Conservation (phyloP, 2,113 vertebrate genomes). For the Corynorhinus townsendii region DNA sequence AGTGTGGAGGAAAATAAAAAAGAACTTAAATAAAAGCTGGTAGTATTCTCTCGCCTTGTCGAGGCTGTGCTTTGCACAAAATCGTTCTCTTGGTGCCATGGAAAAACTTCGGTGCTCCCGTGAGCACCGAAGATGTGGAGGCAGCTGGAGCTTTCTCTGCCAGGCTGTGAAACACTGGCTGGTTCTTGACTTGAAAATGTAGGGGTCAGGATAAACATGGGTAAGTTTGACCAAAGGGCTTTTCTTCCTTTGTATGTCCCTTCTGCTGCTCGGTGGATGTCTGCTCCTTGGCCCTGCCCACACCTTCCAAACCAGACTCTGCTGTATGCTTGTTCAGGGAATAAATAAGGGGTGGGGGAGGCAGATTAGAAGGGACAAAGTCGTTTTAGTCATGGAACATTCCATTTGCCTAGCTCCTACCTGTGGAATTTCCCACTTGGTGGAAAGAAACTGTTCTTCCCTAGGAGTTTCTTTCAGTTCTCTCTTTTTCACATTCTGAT, state of each 20-base stretch:
- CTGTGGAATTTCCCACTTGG: background rate
- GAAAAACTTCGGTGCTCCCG: constrained; percentile 25
- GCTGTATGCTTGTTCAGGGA: background rate
- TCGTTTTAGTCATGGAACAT: background rate
- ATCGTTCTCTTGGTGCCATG: constrained; percentile 7
- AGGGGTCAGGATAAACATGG: constrained; percentile 65
- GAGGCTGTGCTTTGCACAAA: constrained; percentile 65
- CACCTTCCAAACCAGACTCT: background rate
- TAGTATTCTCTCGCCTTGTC: constrained; percentile 79
- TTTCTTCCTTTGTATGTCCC: background rate
- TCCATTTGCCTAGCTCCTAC: background rate
- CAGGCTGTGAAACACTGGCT: constrained; percentile 16
- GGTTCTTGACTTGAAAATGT: constrained; percentile 60
- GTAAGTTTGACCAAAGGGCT: constrained; percentile 49
- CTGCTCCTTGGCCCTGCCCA: background rate
- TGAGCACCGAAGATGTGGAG: background rate
- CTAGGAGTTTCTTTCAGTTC: background rate
- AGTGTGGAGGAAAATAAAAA: constrained; percentile 81
- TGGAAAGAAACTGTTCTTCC: background rate
- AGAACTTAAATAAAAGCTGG: constrained; percentile 85
- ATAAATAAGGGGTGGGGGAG: background rate
- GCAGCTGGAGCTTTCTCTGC: constrained; percentile 47
- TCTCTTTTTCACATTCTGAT: background rate
- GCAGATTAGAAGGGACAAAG: background rate
- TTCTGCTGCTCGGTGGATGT: background rate